phyloP scores from a whole-genome alignment of 2,888 invertebrate genomes.

The Ormyrus rosae region DNA sequence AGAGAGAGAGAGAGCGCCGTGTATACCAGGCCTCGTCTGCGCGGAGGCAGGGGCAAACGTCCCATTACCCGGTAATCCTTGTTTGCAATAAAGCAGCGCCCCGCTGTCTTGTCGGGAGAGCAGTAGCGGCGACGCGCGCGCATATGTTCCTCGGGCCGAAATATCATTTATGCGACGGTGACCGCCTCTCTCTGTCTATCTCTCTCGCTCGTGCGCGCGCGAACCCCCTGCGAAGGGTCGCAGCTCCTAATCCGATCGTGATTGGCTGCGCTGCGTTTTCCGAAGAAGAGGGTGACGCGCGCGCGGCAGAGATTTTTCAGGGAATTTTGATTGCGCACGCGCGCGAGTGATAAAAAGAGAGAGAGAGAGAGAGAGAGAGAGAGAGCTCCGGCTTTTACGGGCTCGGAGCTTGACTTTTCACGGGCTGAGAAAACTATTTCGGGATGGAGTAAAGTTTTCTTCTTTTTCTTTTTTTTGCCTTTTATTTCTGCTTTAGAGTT shows the following conservation, averaged over 20 bases:
- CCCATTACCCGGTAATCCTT: constrained; percentile 75
- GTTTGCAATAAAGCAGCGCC: constrained; percentile 75
- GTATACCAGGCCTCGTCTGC: constrained; percentile 14
- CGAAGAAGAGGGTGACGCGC: not conserved
- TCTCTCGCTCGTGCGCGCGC: not conserved
- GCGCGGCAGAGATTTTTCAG: no score
- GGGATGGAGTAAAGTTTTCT: no score
- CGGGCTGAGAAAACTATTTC: no score
- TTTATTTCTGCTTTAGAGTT: no score
- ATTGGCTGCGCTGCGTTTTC: constrained; percentile 63
- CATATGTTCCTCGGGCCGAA: constrained; percentile 63
- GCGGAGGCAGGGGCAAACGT: constrained; percentile 68
- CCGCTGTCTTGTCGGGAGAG: constrained; percentile 65
- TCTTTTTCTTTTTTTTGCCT: no score
- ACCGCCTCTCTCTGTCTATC: no score
- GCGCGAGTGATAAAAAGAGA: not conserved
- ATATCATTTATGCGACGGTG: constrained; percentile 72
- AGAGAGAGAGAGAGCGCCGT: not conserved
- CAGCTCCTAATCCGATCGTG: constrained; percentile 70
- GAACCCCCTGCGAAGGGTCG: not conserved
- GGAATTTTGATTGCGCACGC: no score
- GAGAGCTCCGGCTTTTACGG: not conserved
- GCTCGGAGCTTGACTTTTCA: no score
- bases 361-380: constrained; percentile 50
- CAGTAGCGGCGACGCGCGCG: not conserved